Evolutionary conservation across 2,113 vertebrate genomes (phyloP).

Genomic region (Apodemus sylvaticus): DNA sequence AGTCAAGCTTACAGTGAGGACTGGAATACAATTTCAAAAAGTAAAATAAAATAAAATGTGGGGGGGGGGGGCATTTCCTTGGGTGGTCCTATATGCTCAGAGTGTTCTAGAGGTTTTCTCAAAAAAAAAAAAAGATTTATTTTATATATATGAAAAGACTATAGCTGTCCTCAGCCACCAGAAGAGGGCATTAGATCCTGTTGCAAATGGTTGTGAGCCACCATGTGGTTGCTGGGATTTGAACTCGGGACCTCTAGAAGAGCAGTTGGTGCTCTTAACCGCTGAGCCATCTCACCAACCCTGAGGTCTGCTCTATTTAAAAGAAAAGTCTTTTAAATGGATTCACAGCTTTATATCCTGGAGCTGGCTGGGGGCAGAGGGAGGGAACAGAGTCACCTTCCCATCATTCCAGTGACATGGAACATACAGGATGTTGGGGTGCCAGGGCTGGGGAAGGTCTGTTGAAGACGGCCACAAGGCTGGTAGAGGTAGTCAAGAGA

Average conservation of each 20-base stretch:
- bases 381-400: no score
- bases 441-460: not conserved
- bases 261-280: not conserved
- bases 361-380: no score
- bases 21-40: no score
- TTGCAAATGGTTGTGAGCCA: not conserved
- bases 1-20: not conserved
- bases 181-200: not conserved
- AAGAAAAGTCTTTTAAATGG: not conserved
- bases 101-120: no score
- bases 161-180: not conserved
- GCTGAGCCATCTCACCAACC: not conserved
- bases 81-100: no score
- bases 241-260: not conserved
- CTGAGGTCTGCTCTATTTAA: no score
- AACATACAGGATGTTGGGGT: not conserved
- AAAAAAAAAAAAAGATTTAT: not conserved
- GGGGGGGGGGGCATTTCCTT: no score
- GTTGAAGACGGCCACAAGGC: not conserved
- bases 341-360: no score
- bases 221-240: not conserved
- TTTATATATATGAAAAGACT: not conserved
- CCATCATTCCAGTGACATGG: no score
- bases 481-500: not conserved
- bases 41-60: no score